Percentiles rank a stretch among this genome's conserved stretches.
phyloP scores from a whole-genome alignment of 2,888 invertebrate species.

The Craniophora ligustri region DNA sequence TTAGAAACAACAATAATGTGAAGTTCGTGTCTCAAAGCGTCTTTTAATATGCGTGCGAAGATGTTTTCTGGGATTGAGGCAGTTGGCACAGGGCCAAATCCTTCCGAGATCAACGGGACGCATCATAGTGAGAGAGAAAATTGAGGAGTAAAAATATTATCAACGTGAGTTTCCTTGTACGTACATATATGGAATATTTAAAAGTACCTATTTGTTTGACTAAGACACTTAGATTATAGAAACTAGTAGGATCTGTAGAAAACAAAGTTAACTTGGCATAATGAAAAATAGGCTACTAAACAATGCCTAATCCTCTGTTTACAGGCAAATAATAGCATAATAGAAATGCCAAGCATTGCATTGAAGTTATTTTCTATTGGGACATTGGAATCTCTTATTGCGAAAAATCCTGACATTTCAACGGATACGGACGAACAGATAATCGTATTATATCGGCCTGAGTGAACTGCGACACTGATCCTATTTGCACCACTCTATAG shows the following conservation, averaged over 20 bases:
- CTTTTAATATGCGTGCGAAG: constrained; percentile 48
- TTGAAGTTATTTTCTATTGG: neutral
- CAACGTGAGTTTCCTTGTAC: constrained; percentile 10
- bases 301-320: neutral
- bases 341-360: neutral
- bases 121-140: constrained; percentile 45
- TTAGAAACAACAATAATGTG: constrained; percentile 39
- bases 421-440: neutral
- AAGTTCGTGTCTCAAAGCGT: constrained; percentile 32
- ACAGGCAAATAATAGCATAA: too few species aligned
- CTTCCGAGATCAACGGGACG: constrained; percentile 43
- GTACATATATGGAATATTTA: too few species aligned
- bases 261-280: too few species aligned
- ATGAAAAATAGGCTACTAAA: too few species aligned
- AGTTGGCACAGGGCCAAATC: constrained; percentile 56
- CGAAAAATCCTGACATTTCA: neutral
- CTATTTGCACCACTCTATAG: neutral
- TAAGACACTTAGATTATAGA: too few species aligned
- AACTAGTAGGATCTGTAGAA: too few species aligned
- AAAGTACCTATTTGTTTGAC: too few species aligned
- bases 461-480: neutral
- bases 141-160: constrained; percentile 54
- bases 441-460: constrained; percentile 9
- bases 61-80: constrained; percentile 23
- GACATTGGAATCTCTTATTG: neutral